Evolutionary conservation across 2,797 vertebrate genomes (phyloP).

Genomic region (Eutrigla gurnardus): DNA sequence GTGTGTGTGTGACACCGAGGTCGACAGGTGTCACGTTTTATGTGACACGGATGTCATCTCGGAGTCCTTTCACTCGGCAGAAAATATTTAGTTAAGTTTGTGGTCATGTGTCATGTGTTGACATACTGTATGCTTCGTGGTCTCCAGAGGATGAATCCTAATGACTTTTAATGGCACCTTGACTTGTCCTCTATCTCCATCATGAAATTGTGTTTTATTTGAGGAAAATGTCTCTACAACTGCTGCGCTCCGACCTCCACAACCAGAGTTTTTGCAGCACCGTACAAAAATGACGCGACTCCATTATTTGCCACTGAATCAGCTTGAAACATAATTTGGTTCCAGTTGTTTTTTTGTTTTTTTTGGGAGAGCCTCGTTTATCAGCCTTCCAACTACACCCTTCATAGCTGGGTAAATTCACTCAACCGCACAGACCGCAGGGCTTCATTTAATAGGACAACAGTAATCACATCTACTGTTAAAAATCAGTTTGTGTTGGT

Average conservation of each 20-base stretch:
- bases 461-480: constrained; percentile 46
- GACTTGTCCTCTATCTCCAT: neutral
- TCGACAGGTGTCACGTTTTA: constrained; percentile 70
- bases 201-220: no score
- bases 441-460: constrained; percentile 46
- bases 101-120: constrained; percentile 20
- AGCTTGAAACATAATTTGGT: neutral
- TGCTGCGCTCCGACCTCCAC: neutral
- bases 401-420: constrained; percentile 17
- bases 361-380: no score
- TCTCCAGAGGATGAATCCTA: neutral
- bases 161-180: neutral
- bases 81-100: constrained; percentile 23
- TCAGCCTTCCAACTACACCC: constrained; percentile 11
- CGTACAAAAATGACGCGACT: neutral
- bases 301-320: neutral
- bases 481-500: constrained; percentile 39
- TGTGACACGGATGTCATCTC: constrained; percentile 36
- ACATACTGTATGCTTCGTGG: neutral
- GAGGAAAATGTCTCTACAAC: no score
- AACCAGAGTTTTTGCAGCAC: no score
- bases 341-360: neutral
- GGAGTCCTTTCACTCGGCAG: constrained; percentile 27
- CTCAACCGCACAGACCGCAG: constrained; percentile 15
- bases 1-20: constrained; percentile 37